Base-by-base conservation (phyloP, 2,797 vertebrate genomes). In the Acanthornis magna region DNA sequence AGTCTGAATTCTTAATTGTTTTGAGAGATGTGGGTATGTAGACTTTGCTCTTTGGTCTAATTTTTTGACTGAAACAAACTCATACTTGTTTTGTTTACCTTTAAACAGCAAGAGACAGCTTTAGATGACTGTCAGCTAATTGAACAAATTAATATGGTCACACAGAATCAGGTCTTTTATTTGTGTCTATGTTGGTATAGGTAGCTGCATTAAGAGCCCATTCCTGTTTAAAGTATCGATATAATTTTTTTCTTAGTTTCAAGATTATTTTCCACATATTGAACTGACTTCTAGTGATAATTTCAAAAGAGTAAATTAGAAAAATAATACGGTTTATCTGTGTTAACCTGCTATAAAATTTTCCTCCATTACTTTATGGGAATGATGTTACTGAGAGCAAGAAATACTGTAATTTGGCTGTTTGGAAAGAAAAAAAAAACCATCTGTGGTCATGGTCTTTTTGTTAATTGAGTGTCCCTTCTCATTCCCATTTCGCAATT, bases 1-100 rank as follows among this genome's bases (percentile, higher is more conserved):
- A 99, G 94, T 99, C 99, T 8, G 99, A 99, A 97, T 99, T 99
- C 97, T 98, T 99, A 95, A 98, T 99, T 27, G 99, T 99, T 38
- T 98, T 99, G 54, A 98, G 98, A 95, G 99, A 99, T 80, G 99
- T 99, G 11, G 99, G 99, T 99, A 98, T 97, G 98, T 96, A 83
- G 66, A 34, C 50, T 95, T 95, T 42, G 25, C 18, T 85, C 16
- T 88, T 65, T 63, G 42, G 34, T 76, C 57, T 91, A 15, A 62
- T 83, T 78, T 36, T 1, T 60, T 45, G n/a, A 55, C 68, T 83
- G 57, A 92, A 91, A 80, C 1, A 2, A 88, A 58, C 50, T 92
- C 34, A 53, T 62, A 40, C 29, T 71, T 90, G 32, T 58, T 72
- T 61, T 54, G 5, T 62, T 57, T 89, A 40, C 57, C 40, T 85